Evolutionary conservation across 1,140 invertebrate species (phyloP), one percentile per base, ranked within the genome.

Genomic region (Polyergus mexicanus): DNA sequence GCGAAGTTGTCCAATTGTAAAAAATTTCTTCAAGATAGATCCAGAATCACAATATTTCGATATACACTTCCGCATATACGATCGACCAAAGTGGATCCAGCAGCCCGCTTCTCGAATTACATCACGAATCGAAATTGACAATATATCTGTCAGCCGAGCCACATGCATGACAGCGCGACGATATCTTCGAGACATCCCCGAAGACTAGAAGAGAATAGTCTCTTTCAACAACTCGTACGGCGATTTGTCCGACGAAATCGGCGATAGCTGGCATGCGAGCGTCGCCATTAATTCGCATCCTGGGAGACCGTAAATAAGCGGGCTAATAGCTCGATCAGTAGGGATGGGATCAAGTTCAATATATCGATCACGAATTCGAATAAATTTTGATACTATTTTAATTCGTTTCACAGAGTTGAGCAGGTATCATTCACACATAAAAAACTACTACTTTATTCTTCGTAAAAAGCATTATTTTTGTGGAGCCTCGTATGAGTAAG

Each of bases 261-360:
- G 51, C 11, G 72, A 63, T 75, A 84, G 47, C n/a, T 28, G 22
- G 41, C 62, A 60, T 63, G 60, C 35, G 19, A 72, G 80, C 44
- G 66, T 85, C 65, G 68, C 65, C 71, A 89, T 74, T 74, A 58
- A 74, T 74, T 74, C 38, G 71, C 54, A 74, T 74, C 71, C 58
- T 76, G 66, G 60, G 86, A 72, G 66, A 84, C 88, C 87, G 77
- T 91, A 93, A 93, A 93, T 92, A 90, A 90, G 44, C 51, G 68
- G 72, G 69, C 66, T 91, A 90, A 92, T 92, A 88, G 86, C 32
- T 56, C 86, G 91, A 92, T 93, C 90, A 90, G 87, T 89, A 85
- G 80, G 87, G 76, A 88, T 75, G 77, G 71, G n/a, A 83, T 83
- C 78, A 86, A 87, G 68, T 85, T 72, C 74, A 69, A 91, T 80